Conservation (phyloP, 2,113 vertebrate species). For the Beaufortia kweichowensis region DNA sequence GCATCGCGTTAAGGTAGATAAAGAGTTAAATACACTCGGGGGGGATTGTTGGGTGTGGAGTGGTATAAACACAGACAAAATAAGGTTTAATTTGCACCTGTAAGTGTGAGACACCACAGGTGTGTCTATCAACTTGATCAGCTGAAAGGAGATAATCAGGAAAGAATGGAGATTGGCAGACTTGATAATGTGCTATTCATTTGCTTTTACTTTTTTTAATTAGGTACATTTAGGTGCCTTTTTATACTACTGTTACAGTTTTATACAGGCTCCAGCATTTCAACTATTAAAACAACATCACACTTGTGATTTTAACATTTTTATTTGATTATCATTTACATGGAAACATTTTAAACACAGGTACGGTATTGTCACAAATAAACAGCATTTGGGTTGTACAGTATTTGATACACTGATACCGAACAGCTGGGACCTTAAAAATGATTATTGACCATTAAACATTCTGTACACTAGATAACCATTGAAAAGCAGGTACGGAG, state of each 20-base stretch:
- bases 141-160: conserved; percentile 22
- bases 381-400: conserved; percentile 3
- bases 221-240: conserved; percentile 29
- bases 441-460: conserved; percentile 11
- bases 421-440: conserved; percentile 13
- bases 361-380: conserved; percentile 42
- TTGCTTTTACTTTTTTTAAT: conserved; percentile 24
- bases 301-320: conserved; percentile 31
- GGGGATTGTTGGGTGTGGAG: conserved; percentile 19
- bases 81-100: conserved; percentile 50
- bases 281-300: conserved; percentile 25
- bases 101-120: conserved; percentile 34
- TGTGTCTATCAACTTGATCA: conserved; percentile 39
- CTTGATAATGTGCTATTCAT: conserved; percentile 7
- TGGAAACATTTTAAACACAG: conserved; percentile 26
- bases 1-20: conserved; percentile 51
- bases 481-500: conserved; percentile 1
- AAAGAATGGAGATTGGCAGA: conserved; percentile 36
- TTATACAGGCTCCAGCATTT: not conserved
- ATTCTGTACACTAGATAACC: conserved; percentile 37
- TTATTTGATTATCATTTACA: conserved; percentile 50
- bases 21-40: conserved; percentile 46
- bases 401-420: conserved; percentile 9
- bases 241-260: not conserved
- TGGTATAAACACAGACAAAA: conserved; percentile 47